These are phyloP conservation scores for Notodonta dromedarius DNA, from an alignment of 2,888 invertebrate genomes.

Conservation along the genomic window DNA sequence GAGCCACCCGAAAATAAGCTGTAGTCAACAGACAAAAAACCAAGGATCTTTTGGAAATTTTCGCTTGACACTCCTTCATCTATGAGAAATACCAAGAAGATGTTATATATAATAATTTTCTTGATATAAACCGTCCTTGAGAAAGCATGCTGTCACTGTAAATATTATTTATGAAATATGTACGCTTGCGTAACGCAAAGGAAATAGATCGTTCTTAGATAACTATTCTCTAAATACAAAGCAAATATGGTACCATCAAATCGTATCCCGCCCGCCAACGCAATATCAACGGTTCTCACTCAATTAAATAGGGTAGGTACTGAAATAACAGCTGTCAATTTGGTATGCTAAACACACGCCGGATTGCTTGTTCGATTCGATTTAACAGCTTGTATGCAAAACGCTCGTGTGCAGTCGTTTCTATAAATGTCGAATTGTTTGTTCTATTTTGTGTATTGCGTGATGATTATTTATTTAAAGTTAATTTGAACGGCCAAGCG, in stretches of 20 bases:
- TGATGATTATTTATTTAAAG: not conserved
- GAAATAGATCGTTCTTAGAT: too few relatives aligned
- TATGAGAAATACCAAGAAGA: too few relatives aligned
- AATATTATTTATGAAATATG: too few relatives aligned
- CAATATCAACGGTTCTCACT: not conserved
- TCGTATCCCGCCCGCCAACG: not conserved
- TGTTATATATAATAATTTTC: too few relatives aligned
- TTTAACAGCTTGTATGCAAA: constrained; percentile 7
- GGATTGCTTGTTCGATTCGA: constrained; percentile 4
- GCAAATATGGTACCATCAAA: not conserved
- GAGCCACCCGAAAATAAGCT: too few relatives aligned
- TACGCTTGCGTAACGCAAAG: too few relatives aligned
- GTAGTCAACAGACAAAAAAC: too few relatives aligned
- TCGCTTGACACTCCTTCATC: too few relatives aligned
- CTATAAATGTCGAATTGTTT: constrained; percentile 4
- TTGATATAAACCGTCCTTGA: too few relatives aligned
- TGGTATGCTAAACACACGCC: not conserved
- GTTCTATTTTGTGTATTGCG: not conserved
- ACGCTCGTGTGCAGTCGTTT: constrained; percentile 13
- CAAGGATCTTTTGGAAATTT: too few relatives aligned
- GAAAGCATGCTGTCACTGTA: too few relatives aligned
- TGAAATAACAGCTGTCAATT: constrained; percentile 5
- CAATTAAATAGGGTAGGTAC: constrained; percentile 1
- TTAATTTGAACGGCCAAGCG: too few relatives aligned
- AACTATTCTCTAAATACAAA: not conserved